phyloP scores from a whole-genome alignment of 2,113 vertebrate species.

The Atlantisia rogersi region DNA sequence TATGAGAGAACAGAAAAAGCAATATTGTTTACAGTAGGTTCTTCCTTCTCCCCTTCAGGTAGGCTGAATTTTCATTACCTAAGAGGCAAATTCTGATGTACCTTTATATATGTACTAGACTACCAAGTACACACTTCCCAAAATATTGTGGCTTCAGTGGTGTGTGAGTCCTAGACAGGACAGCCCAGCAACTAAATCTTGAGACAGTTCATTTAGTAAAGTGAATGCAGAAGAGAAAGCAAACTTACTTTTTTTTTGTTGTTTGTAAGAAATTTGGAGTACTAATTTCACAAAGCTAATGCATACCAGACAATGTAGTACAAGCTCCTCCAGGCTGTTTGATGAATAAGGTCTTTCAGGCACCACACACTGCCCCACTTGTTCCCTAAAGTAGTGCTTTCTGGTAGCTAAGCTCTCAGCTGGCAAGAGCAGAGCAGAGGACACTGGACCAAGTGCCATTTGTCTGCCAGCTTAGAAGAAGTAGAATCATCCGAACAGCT shows the following conservation, averaged over 20 bases:
- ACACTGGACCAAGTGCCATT: conserved; percentile 1
- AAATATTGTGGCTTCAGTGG: not conserved
- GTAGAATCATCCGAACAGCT: not conserved
- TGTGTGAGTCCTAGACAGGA: not conserved
- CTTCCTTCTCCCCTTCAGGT: not conserved
- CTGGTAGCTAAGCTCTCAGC: conserved; percentile 52
- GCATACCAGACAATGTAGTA: conserved; percentile 41
- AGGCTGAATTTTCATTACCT: not conserved
- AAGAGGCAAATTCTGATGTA: not conserved
- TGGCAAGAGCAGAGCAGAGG: conserved; percentile 27
- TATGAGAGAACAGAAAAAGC: not conserved
- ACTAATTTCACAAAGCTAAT: not conserved
- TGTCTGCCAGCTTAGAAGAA: conserved; percentile 33
- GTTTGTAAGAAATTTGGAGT: not conserved
- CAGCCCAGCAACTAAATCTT: not conserved
- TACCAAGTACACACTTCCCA: not conserved
- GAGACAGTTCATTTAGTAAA: not conserved
- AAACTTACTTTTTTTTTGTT: not conserved
- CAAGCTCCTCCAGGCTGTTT: conserved; percentile 11
- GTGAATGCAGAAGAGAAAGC: not conserved
- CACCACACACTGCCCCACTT: conserved; percentile 58
- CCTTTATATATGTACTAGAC: not conserved
- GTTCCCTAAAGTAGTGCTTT: conserved; percentile 52
- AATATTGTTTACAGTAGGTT: not conserved
- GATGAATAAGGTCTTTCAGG: conserved; percentile 65